These are phyloP conservation scores for Periphyllus acericola DNA, from an alignment of 2,888 invertebrate species.

Conservation along the genomic window DNA sequence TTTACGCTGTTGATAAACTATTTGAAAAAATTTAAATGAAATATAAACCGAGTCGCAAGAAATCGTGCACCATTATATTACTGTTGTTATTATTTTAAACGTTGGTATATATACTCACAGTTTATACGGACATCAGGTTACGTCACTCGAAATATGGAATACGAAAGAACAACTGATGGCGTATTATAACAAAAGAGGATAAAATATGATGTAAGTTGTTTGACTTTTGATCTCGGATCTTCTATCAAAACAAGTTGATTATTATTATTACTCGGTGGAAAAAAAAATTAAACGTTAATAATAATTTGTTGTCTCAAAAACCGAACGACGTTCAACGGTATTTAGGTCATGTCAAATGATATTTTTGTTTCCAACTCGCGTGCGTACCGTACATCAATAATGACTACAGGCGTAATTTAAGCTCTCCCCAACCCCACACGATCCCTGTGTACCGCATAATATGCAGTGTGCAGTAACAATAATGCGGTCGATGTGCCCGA, in stretches of 20 bases:
- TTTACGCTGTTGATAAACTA: no score
- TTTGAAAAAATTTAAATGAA: no score
- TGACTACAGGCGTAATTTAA: neutral
- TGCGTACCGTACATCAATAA: neutral
- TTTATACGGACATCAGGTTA: neutral
- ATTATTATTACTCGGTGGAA: neutral
- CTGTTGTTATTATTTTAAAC: no score
- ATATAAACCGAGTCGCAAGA: neutral
- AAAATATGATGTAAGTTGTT: constrained; percentile 8
- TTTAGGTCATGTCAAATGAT: constrained; percentile 14
- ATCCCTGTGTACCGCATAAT: neutral
- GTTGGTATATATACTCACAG: no score
- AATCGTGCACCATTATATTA: neutral
- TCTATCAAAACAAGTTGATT: constrained; percentile 37
- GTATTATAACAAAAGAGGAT: neutral
- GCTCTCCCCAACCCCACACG: neutral
- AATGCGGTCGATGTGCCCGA: no score
- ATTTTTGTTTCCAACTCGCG: neutral
- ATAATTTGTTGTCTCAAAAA: constrained; percentile 6
- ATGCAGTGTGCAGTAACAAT: no score
- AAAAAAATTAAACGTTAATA: neutral
- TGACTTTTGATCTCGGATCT: constrained; percentile 34
- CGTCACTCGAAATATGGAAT: neutral
- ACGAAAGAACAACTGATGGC: neutral
- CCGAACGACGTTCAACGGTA: neutral